Conservation (phyloP, 2,888 invertebrate genomes). For the Pinctada fucata region DNA sequence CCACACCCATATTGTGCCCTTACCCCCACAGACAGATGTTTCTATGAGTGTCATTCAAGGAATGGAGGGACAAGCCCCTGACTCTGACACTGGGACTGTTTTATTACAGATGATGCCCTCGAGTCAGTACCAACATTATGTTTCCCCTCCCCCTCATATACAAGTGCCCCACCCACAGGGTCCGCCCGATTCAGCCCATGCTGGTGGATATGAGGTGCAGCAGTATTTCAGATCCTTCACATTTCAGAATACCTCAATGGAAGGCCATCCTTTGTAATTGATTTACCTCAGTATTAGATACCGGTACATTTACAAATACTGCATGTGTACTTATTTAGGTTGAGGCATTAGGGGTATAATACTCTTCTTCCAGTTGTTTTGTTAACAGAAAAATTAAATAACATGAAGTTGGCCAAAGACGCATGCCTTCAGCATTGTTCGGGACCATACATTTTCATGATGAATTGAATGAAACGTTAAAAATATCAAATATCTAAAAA, state of each 20-base stretch:
- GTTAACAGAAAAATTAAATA: too few relatives aligned
- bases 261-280: too few relatives aligned
- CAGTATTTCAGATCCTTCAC: background rate
- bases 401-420: too few relatives aligned
- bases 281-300: too few relatives aligned
- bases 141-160: background rate
- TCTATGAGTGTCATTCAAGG: background rate
- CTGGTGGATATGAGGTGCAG: background rate
- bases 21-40: background rate
- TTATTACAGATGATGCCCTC: constrained; percentile 1
- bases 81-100: background rate
- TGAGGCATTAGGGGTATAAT: too few relatives aligned
- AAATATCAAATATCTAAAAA: too few relatives aligned
- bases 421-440: too few relatives aligned
- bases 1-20: background rate
- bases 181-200: background rate
- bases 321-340: too few relatives aligned
- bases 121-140: background rate
- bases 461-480: too few relatives aligned
- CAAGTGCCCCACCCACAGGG: background rate
- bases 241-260: background rate
- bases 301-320: too few relatives aligned
- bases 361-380: too few relatives aligned
- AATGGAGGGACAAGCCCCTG: background rate
- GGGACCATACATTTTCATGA: too few relatives aligned